Conservation (phyloP, 2,797 vertebrate species). For the Chiloscyllium punctatum region DNA sequence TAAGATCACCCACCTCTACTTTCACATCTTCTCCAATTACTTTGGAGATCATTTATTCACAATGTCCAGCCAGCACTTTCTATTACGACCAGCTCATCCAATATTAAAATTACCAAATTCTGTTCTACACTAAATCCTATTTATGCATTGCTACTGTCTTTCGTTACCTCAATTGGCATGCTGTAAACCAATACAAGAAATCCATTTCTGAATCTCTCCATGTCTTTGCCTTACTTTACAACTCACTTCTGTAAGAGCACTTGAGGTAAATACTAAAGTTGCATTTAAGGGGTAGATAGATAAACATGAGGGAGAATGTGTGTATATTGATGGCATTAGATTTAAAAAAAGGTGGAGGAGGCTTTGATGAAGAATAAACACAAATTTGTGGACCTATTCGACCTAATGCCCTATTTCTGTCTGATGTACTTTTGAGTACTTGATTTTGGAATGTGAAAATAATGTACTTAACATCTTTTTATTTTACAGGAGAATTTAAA, state of each 20-base stretch:
- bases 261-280: background rate
- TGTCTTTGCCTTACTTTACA: background rate
- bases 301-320: background rate
- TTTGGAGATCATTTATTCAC: background rate
- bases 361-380: background rate
- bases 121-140: background rate
- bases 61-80: background rate
- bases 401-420: background rate
- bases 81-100: background rate
- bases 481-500: slow-evolving; percentile 71
- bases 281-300: background rate
- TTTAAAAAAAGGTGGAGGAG: background rate
- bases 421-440: background rate
- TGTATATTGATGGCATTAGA: background rate
- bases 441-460: slow-evolving; percentile 42
- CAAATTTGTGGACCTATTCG: background rate
- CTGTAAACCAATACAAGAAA: background rate
- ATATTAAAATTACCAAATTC: background rate
- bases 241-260: background rate
- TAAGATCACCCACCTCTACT: background rate
- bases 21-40: background rate
- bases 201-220: background rate
- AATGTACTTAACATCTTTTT: background rate
- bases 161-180: background rate
- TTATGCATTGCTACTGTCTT: background rate